Conservation (phyloP, 2,797 vertebrate species). For the Ceyx erithaca region DNA sequence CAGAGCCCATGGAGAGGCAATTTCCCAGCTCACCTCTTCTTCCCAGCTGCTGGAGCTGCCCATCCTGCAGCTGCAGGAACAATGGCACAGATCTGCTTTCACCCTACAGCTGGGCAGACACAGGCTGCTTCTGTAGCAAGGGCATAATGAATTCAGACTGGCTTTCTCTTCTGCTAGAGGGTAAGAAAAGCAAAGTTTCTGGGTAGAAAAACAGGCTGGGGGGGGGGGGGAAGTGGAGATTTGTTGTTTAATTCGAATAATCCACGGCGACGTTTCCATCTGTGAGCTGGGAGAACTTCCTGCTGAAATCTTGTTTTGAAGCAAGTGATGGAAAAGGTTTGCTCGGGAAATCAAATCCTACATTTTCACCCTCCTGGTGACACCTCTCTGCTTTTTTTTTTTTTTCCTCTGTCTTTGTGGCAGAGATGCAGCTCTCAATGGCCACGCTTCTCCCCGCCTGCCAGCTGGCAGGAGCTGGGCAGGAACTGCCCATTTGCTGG, state of each 20-base stretch:
- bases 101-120: not conserved
- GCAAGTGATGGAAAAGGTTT: not conserved
- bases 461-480: not conserved
- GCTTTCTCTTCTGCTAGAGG: not conserved
- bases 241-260: not conserved
- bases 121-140: not conserved
- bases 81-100: not conserved
- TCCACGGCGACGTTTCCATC: not conserved
- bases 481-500: not conserved
- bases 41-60: not conserved
- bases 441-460: not conserved
- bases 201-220: not conserved
- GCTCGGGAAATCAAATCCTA: not conserved
- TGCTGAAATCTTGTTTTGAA: not conserved
- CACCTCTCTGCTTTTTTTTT: not conserved
- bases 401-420: not conserved
- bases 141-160: not conserved
- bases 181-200: not conserved
- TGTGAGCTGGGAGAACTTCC: not conserved
- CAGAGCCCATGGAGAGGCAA: fast-evolving
- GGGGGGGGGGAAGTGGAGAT: not conserved
- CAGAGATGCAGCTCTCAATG: not conserved
- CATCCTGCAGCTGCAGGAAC: not conserved
- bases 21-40: not conserved
- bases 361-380: not conserved